Base-by-base conservation (phyloP, 2,797 vertebrate species). In the Phrynocephalus vlangalii region DNA sequence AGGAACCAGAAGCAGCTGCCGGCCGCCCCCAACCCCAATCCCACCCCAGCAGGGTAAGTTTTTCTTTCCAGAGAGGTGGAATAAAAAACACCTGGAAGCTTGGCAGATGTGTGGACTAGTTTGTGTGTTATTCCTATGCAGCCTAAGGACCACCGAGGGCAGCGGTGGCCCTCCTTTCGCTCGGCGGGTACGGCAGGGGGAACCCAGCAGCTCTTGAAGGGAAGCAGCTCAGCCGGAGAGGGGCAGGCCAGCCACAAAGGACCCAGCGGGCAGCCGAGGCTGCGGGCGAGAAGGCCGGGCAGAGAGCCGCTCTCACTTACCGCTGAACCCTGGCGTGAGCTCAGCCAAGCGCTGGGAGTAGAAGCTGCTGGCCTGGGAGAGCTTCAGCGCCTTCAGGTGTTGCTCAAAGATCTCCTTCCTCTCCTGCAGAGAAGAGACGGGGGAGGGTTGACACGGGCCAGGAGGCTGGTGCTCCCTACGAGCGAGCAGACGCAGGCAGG, bases 351-450 rank as follows among this genome's bases (percentile, higher is more conserved):
- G 98, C 90, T 97, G 97, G 0, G 99, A 99, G 96, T 99, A 99
- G 95, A 98, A 98, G 91, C 95, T 94, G 77, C 98, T 97, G 0
- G 98, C 97, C 48, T 97, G 97, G 28, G 97, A 98, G 87, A 99
- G 96, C 90, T 99, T 99, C 92, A 99, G 94, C 91, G 97, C 97
- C 96, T 99, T 99, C 94, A 99, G 95, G 94, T 99, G 99, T 78
- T 99, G 99, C 95, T 99, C 99, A 38, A 97, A 99, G 95, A 99
- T 99, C 94, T 99, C 99, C 92, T 96, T 98, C 87, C 99, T 98
- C 94, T 99, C 99, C 99, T 99, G 92, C 1, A 79, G 92, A 71
- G 67, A 80, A 76, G 26, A 28, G 16, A 84, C 0, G 26, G 30
- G 44, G 3, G 0, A 1, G 8, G 8, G 22, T 66, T n/a, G 22